Evolutionary conservation across 2,113 vertebrate species (phyloP).

Genomic region (Leiothrix lutea): DNA sequence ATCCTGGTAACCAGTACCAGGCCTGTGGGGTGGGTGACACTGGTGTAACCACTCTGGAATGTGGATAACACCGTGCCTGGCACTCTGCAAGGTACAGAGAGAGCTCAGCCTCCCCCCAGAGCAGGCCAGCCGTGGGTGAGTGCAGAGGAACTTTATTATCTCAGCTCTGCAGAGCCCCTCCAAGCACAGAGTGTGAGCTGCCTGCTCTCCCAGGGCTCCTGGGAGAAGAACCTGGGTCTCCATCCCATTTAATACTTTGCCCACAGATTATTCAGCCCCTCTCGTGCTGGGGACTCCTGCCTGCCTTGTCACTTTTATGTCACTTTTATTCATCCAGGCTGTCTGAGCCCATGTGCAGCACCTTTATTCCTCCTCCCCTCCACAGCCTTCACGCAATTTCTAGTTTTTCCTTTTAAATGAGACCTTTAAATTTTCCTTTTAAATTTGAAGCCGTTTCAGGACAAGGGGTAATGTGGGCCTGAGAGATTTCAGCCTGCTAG

Average conservation of each 20-base stretch:
- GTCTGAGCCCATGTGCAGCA: fast-evolving
- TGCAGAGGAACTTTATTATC: background rate
- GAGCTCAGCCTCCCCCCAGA: background rate
- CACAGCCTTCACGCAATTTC: background rate
- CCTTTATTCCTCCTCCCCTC: background rate
- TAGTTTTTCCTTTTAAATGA: background rate
- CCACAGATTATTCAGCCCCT: background rate
- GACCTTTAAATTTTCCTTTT: background rate
- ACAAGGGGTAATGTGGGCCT: background rate
- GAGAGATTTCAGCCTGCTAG: too few relatives aligned
- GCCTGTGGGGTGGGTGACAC: background rate
- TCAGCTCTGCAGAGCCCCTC: background rate
- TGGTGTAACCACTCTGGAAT: background rate
- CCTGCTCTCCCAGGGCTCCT: background rate
- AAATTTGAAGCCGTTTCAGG: background rate
- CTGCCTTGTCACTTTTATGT: background rate
- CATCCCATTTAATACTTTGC: background rate
- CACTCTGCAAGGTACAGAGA: background rate
- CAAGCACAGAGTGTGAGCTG: background rate
- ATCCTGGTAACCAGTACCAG: background rate
- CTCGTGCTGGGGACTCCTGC: background rate
- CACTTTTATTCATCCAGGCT: background rate
- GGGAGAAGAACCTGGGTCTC: background rate
- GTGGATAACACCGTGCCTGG: background rate
- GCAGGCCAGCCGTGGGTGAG: background rate